Conservation (phyloP, 2,797 vertebrate genomes). For the Lepus townsendii region DNA sequence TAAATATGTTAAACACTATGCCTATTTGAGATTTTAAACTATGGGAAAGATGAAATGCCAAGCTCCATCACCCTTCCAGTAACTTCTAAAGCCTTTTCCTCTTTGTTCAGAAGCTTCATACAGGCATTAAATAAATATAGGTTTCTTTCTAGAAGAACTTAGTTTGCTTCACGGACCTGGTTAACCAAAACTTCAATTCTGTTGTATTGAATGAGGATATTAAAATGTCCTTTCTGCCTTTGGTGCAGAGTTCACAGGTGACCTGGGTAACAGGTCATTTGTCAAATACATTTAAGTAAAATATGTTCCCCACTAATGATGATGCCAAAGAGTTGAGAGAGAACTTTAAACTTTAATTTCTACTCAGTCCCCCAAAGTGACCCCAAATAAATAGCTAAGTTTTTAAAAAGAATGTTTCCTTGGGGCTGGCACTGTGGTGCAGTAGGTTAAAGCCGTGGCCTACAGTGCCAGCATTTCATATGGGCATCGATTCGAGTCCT, state of each 20-base stretch:
- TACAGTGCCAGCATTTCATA: too few species aligned
- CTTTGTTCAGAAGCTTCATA: slow-evolving; percentile 55
- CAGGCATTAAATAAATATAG: background rate
- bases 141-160: background rate
- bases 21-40: background rate
- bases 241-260: background rate
- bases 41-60: background rate
- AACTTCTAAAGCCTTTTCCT: slow-evolving; percentile 39
- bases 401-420: background rate
- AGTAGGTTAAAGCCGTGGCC: too few species aligned
- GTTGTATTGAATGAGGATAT: background rate
- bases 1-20: background rate
- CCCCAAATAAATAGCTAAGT: background rate
- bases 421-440: too few species aligned
- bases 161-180: slow-evolving; percentile 9
- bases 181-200: background rate
- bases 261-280: slow-evolving; percentile 6
- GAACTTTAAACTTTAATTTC: slow-evolving; percentile 26
- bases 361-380: background rate
- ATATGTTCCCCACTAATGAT: background rate
- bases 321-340: background rate
- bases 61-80: background rate
- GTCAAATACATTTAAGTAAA: slow-evolving; percentile 39
- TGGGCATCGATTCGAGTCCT: too few species aligned
- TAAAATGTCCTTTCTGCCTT: background rate